phyloP scores from a whole-genome alignment of 2,888 invertebrate species.

The Drosophila borealis region DNA sequence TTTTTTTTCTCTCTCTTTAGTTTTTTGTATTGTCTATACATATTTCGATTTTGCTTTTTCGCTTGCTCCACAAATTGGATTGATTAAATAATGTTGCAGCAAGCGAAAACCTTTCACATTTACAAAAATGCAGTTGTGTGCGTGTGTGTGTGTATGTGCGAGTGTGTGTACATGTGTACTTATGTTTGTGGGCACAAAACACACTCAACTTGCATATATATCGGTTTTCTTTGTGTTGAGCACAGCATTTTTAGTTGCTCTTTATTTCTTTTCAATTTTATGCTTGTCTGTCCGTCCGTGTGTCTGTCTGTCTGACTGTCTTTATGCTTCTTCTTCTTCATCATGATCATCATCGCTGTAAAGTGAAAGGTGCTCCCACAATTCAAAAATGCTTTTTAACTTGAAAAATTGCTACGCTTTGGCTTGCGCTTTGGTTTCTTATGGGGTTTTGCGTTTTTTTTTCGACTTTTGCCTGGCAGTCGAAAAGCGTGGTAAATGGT shows the following conservation, averaged over 20 bases:
- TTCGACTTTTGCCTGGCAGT: conserved; percentile 48
- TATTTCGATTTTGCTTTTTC: conserved; percentile 70
- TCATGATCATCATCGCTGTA: conserved; percentile 51
- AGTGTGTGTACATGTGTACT: conserved; percentile 33
- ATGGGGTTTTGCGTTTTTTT: conserved; percentile 37
- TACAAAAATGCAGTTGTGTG: conserved; percentile 58
- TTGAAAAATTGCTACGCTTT: conserved; percentile 78
- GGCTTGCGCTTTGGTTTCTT: conserved; percentile 60
- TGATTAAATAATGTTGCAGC: conserved; percentile 81
- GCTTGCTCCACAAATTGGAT: conserved; percentile 78
- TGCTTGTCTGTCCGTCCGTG: conserved; percentile 39
- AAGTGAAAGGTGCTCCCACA: conserved; percentile 83
- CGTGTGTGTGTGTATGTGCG: conserved; percentile 16
- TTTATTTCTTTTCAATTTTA: conserved; percentile 76
- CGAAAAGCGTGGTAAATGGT: conserved; percentile 70
- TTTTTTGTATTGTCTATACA: conserved; percentile 57
- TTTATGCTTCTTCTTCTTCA: conserved; percentile 36
- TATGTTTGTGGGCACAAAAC: conserved; percentile 37
- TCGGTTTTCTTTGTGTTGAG: conserved; percentile 75
- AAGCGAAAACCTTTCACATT: conserved; percentile 81
- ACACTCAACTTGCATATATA: conserved; percentile 33
- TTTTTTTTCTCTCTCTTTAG: conserved; percentile 51
- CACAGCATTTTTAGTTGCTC: conserved; percentile 75
- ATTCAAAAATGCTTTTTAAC: conserved; percentile 78
- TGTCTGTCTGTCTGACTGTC: conserved; percentile 31